Base-by-base conservation (phyloP, 2,113 vertebrate species). In the Proterorhinus semilunaris region DNA sequence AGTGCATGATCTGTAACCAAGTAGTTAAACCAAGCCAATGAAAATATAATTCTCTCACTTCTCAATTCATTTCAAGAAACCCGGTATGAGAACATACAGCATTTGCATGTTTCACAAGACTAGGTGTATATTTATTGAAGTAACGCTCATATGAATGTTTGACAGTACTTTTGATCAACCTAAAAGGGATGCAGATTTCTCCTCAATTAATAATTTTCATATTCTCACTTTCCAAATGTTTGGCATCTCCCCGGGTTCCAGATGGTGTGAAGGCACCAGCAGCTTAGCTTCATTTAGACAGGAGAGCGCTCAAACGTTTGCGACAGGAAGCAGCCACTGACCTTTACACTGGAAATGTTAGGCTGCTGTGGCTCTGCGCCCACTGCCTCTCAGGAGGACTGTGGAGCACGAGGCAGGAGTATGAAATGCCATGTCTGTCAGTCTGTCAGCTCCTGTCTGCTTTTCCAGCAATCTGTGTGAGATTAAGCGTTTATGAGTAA, bases 361-460 rank as follows among this genome's bases (percentile, higher is more conserved):
- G 10, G 62, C 80, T 80, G 79, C 49, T 72, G 42, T 48, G 21
- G 61, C 66, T 6, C 45, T 68, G 27, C 68, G 1, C 42, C 68
- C 2, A 27, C 74, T 79, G 77, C 81, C 83, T 70, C 71, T 58
- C 78, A 78, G 79, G 72, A 76, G 54, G 69, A 42, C 27, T 50
- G 63, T 44, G 81, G 16, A 12, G 71, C 71, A 68, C 69, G 62
- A 57, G 4, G n/a, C 74, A 50, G 75, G 76, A 81, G 69, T 57
- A 59, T 78, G 71, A 90, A 89, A 91, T 83, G 89, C 71, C 85
- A 86, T 36, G 52, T 66, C 70, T 86, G 82, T 84, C 83, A 81
- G 52, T 66, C 70, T 86, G 82, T 84, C 83, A 81, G 57, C 72
- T 66, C 12, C 61, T 54, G 72, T 85, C 83, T 77, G 68, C 6